Percentiles rank a stretch among this genome's conserved stretches.
phyloP scores from a whole-genome alignment of 2,113 vertebrate genomes.

The Stigmatopora argus region DNA sequence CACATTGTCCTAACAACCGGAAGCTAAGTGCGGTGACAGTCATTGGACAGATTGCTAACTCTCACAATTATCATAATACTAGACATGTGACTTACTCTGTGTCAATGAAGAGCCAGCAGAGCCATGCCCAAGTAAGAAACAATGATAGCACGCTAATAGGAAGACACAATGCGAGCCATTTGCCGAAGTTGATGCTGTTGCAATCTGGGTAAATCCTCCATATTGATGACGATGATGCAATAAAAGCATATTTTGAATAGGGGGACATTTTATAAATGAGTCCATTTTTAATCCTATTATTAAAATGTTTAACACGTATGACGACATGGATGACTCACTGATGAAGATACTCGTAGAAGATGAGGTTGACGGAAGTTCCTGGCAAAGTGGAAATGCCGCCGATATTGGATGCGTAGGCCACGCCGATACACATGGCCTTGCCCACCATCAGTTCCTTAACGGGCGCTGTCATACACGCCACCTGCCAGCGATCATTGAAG shows the following conservation, averaged over 20 bases:
- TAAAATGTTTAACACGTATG: not conserved
- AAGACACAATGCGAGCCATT: conserved; percentile 83
- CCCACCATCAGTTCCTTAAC: conserved; percentile 66
- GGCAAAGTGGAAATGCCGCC: conserved; percentile 86
- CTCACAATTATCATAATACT: not conserved
- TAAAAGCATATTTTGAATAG: not conserved
- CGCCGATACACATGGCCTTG: conserved; percentile 82
- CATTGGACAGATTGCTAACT: no score
- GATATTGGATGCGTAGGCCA: conserved; percentile 86
- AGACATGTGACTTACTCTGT: conserved; percentile 76
- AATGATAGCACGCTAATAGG: conserved; percentile 76
- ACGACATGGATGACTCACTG: conserved; percentile 66
- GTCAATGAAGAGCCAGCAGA: conserved; percentile 85
- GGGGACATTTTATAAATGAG: no score
- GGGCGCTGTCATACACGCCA: not conserved
- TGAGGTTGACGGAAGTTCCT: conserved; percentile 89
- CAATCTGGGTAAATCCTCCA: conserved; percentile 81
- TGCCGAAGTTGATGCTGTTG: conserved; percentile 82
- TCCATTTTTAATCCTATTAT: no score
- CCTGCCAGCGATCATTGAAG: conserved; percentile 8
- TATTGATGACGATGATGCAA: not conserved
- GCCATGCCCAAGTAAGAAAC: conserved; percentile 83
- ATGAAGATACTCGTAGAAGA: conserved; percentile 85
- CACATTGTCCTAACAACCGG: conserved; percentile 26
- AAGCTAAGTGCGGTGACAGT: conserved; percentile 12